These are phyloP conservation scores for Rhabditoides inermis DNA, from an alignment of 2,888 invertebrate genomes.

Conservation along the genomic window DNA sequence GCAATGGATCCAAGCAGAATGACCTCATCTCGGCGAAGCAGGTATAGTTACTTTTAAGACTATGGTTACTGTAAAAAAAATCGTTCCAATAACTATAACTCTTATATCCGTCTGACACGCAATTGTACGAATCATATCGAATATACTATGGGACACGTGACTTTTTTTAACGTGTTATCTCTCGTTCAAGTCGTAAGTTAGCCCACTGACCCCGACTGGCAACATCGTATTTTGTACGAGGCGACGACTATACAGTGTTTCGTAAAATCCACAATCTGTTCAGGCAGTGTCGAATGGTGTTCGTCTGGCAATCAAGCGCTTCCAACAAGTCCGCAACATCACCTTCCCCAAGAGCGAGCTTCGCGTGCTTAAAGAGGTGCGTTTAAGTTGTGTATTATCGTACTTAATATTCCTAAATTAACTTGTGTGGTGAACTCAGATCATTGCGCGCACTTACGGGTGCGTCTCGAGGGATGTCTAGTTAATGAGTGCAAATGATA, in stretches of 20 bases:
- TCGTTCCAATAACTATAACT: no score
- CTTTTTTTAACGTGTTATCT: no score
- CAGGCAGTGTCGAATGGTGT: slow-evolving; percentile 45
- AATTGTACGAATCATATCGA: no score
- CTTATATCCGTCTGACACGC: no score
- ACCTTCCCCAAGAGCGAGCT: slow-evolving; percentile 43
- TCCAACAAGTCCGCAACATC: slow-evolving; percentile 42
- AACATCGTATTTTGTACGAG: no score
- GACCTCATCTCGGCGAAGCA: slow-evolving; percentile 44
- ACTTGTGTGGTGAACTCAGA: background rate
- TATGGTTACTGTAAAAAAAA: no score
- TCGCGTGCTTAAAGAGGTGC: slow-evolving; percentile 39
- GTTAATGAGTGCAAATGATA: background rate
- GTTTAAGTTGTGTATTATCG: background rate
- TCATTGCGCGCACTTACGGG: background rate
- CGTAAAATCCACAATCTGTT: no score
- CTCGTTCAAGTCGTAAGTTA: no score
- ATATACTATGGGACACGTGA: no score
- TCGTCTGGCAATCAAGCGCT: slow-evolving; percentile 41
- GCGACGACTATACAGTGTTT: no score
- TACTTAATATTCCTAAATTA: background rate
- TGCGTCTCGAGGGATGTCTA: background rate
- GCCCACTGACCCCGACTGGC: no score
- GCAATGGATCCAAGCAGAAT: slow-evolving; percentile 39
- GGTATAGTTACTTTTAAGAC: background rate